These are phyloP conservation scores for Australoheros scitulus DNA, from an alignment of 2,113 vertebrate genomes.

Conservation along the genomic window DNA sequence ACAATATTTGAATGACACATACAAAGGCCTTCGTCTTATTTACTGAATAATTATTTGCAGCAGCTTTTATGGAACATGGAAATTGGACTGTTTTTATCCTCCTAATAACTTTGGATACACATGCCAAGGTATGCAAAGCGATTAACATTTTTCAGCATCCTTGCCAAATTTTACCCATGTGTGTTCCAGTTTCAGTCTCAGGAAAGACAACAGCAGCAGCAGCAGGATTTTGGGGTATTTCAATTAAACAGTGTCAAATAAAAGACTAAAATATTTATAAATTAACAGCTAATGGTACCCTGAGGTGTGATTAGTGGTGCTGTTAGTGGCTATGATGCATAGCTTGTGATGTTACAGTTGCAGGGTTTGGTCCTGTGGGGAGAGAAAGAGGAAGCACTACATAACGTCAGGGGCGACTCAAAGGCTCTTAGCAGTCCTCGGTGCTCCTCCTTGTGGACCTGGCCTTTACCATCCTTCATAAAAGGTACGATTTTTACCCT, in stretches of 20 bases:
- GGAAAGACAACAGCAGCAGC: background rate
- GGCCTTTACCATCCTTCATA: background rate
- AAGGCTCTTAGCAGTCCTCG: background rate
- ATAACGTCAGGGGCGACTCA: background rate
- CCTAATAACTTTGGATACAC: background rate
- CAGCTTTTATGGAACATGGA: background rate
- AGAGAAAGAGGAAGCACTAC: background rate
- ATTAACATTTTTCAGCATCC: background rate
- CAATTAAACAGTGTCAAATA: background rate
- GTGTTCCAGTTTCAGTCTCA: conserved; percentile 2
- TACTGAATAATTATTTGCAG: conserved; percentile 11
- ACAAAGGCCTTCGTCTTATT: conserved; percentile 13
- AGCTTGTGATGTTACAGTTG: background rate
- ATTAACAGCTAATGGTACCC: background rate
- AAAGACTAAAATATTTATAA: background rate
- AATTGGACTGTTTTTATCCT: background rate
- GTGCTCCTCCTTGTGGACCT: background rate
- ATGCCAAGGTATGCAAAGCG: background rate
- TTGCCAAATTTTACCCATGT: background rate
- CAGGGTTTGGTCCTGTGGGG: fast-evolving
- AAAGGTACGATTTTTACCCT: background rate
- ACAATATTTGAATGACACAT: background rate
- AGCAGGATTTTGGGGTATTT: background rate
- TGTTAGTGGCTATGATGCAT: background rate
- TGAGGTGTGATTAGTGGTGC: background rate